Conservation (phyloP, 2,797 vertebrate species). For the Euthynnus affinis region DNA sequence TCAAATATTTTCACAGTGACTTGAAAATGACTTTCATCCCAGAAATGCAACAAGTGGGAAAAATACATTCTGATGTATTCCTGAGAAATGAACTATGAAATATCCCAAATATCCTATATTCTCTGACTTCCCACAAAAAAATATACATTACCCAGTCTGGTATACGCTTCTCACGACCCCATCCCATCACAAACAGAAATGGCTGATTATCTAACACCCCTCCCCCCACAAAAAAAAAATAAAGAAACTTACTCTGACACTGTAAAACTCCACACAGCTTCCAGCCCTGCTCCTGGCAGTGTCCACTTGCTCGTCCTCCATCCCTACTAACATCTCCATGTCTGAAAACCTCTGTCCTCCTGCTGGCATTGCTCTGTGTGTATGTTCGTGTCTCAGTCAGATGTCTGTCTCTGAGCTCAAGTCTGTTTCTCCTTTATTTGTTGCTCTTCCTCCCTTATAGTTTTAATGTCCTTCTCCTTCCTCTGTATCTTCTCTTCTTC, state of each 20-base stretch:
- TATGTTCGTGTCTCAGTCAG: not conserved
- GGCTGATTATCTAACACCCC: not conserved
- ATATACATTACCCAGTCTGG: not conserved
- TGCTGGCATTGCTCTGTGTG: conserved; percentile 41
- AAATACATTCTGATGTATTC: conserved; percentile 16
- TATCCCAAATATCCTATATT: not conserved
- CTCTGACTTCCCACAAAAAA: not conserved
- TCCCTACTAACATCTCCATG: conserved; percentile 62
- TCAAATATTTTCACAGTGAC: not conserved
- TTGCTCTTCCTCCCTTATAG: conserved; percentile 5
- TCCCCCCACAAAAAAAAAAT: not conserved
- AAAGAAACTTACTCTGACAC: conserved; percentile 65
- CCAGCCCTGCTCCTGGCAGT: conserved; percentile 68
- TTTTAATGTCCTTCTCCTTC: not conserved
- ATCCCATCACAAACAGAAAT: not conserved
- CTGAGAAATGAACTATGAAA: conserved; percentile 21
- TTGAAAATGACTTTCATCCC: no score
- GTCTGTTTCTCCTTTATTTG: not conserved
- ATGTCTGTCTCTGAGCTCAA: conserved; percentile 23
- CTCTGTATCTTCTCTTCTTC: conserved; percentile 23
- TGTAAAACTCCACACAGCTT: conserved; percentile 80
- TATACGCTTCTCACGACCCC: no score
- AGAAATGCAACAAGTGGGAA: conserved; percentile 20
- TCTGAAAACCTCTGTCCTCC: conserved; percentile 63
- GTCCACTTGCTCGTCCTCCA: conserved; percentile 56